Evolutionary conservation across 2,113 vertebrate genomes (phyloP), one percentile per base, ranked within the genome.

Genomic region (Polypterus senegalus): DNA sequence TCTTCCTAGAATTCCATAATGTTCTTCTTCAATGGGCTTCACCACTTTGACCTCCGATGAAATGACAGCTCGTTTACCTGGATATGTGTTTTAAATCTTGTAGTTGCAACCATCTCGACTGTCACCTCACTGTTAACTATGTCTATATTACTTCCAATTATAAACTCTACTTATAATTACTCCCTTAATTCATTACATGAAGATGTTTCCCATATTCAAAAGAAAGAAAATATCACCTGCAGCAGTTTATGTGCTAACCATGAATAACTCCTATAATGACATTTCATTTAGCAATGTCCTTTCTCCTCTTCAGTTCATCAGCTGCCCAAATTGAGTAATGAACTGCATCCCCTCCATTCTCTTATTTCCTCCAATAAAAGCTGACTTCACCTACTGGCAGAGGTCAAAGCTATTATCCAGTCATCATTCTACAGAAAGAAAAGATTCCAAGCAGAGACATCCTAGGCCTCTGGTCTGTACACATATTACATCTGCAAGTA

Each of bases 231-330:
- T 27, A 27, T 27, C 27, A 27, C 56, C 27, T 45, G 43, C 11
- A 5, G 83, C 82, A 85, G 80, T 88, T 86, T 83, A 86, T 86
- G 84, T 86, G 85, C 86, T 88, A 86, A 88, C 86, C 85, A 88
- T 81, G 85, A 85, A 76, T 80, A 81, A 81, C 78, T 86, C 82
- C 86, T 84, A 86, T 86, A 86, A 88, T 88, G 85, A 88, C 85
- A 88, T 88, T 88, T 86, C 85, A 86, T 88, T 88, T 86, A 86
- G 86, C 84, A 86, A 88, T 86, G 83, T 81, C 84, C 84, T 88
- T 88, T 86, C 84, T 88, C 83, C 84, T 88, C 86, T 85, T 86
- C 83, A 86, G 85, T 88, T 86, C 85, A 86, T 88, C 85, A 88
- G 84, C 81, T 85, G 83, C 85, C 85, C 83, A 57, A 86, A 86